Conservation (phyloP, 2,888 invertebrate species). For the Drosophila rellima region DNA sequence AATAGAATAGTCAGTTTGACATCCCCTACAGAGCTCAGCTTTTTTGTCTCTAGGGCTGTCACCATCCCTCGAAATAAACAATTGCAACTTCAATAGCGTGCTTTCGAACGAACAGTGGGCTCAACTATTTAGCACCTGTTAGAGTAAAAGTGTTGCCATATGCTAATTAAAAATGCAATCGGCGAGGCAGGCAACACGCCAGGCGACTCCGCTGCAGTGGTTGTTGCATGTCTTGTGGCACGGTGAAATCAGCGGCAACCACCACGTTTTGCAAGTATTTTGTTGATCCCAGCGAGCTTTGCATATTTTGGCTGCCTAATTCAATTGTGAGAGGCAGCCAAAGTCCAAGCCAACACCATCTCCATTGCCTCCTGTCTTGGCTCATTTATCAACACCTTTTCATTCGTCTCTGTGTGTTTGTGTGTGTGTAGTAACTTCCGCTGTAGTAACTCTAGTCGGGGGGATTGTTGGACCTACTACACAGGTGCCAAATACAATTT, state of each 20-base stretch:
- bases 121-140: constrained; percentile 78
- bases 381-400: constrained; percentile 78
- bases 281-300: constrained; percentile 62
- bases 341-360: constrained; percentile 25
- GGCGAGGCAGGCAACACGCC: constrained; percentile 23
- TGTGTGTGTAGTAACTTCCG: constrained; percentile 63
- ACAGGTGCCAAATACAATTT: constrained; percentile 81
- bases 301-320: constrained; percentile 72
- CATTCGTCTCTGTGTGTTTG: constrained; percentile 39
- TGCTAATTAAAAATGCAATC: constrained; percentile 68
- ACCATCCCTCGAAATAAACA: constrained; percentile 14
- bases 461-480: constrained; percentile 7
- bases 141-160: constrained; percentile 68
- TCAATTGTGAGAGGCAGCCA: constrained; percentile 65
- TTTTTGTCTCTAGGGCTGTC: constrained; percentile 28
- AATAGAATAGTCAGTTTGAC: constrained; percentile 27
- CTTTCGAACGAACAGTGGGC: constrained; percentile 26
- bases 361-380: constrained; percentile 30
- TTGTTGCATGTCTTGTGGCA: constrained; percentile 60
- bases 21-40: constrained; percentile 18
- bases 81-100: constrained; percentile 61
- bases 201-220: constrained; percentile 10
- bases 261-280: constrained; percentile 52
- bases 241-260: constrained; percentile 44
- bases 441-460: constrained; percentile 13